These are phyloP conservation scores for Crocidura indochinensis DNA, from an alignment of 2,797 vertebrate genomes.

Conservation along the genomic window DNA sequence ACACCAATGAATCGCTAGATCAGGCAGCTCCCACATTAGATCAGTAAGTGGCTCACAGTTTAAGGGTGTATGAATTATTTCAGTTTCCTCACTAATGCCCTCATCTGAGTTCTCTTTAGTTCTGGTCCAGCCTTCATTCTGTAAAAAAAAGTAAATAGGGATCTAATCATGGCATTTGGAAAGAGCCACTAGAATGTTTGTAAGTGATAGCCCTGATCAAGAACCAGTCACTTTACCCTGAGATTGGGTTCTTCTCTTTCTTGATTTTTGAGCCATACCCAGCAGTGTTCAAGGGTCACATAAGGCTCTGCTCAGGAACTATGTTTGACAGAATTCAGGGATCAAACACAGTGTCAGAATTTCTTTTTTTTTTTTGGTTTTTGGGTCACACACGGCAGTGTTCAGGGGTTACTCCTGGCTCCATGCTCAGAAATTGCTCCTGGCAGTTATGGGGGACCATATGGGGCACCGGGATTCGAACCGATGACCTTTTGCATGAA, in stretches of 20 bases:
- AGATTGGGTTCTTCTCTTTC: no score
- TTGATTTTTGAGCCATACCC: no score
- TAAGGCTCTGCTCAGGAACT: not conserved
- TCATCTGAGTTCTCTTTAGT: slow-evolving; percentile 36
- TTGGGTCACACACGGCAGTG: no score
- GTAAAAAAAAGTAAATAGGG: slow-evolving; percentile 17
- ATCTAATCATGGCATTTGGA: slow-evolving; percentile 25
- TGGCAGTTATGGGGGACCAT: no score
- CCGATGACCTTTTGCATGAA: no score
- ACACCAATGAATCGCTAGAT: slow-evolving; percentile 8
- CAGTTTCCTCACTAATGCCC: not conserved
- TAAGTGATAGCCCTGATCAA: slow-evolving; percentile 1
- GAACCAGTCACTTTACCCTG: slow-evolving; percentile 54
- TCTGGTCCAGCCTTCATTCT: not conserved
- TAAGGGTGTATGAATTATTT: slow-evolving; percentile 39
- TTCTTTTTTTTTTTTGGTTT: no score
- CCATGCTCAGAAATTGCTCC: no score
- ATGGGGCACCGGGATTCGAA: no score
- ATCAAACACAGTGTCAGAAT: no score
- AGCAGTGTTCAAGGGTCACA: no score
- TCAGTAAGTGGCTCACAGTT: not conserved
- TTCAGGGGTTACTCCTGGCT: no score
- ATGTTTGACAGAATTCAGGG: no score
- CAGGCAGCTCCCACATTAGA: not conserved
- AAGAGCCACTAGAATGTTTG: not conserved